phyloP scores from a whole-genome alignment of 2,797 vertebrate species.

The Ispidina lecontei region DNA sequence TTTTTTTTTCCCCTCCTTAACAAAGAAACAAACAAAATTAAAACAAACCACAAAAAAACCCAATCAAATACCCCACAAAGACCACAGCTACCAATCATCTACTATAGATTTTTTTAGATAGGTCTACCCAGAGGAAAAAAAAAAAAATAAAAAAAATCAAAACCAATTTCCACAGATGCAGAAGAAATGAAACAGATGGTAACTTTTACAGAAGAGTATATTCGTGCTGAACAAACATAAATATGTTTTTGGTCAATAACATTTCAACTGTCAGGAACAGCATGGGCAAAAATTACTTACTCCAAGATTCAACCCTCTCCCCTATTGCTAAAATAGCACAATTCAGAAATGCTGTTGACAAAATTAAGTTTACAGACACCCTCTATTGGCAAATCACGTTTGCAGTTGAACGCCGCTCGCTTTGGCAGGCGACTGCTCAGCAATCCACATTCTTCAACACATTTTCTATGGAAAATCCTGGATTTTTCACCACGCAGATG shows the following conservation, averaged over 20 bases:
- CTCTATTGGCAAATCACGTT: neutral
- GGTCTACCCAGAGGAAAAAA: neutral
- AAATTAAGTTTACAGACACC: neutral
- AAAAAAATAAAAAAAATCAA: neutral
- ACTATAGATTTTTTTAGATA: neutral
- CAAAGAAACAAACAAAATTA: too few relatives aligned
- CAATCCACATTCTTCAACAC: neutral
- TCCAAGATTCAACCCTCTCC: neutral
- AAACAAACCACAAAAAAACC: neutral
- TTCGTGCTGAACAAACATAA: neutral
- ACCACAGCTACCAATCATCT: neutral
- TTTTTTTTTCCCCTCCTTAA: too few relatives aligned
- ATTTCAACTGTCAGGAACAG: slow-evolving; percentile 19
- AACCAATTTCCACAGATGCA: slow-evolving; percentile 3
- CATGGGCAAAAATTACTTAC: neutral
- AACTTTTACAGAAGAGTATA: neutral
- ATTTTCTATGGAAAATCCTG: neutral
- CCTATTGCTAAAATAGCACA: neutral
- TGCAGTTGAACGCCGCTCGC: neutral
- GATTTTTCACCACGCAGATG: neutral
- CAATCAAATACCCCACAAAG: neutral
- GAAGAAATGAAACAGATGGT: slow-evolving; percentile 27
- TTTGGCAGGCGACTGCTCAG: neutral
- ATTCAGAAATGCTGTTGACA: neutral
- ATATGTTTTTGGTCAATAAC: slow-evolving; percentile 21